Evolutionary conservation across 1,140 invertebrate species (phyloP), one percentile per base, ranked within the genome.

Genomic region (Hyles vespertilio): DNA sequence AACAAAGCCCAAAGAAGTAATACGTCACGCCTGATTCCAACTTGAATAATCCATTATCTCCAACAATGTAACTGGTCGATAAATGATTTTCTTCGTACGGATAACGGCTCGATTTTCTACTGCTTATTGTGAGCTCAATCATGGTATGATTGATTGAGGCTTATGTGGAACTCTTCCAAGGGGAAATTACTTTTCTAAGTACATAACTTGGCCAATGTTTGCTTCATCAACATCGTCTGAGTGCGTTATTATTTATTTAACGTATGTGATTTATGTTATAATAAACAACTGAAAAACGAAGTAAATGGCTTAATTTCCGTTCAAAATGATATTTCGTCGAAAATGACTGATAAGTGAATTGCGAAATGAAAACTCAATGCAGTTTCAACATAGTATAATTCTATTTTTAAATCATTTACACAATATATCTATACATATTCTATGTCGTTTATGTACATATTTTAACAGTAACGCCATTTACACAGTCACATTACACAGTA

Each of bases 61-160:
- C 61, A 43, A 58, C 53, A 65, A 58, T 46, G 56, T 67, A 69
- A 74, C 72, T 64, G 62, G 60, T 73, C 70, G 69, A 72, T 76
- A 72, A 76, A 76, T 76, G 70, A 73, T 76, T 76, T 72, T 63
- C 65, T 63, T 60, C 68, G 59, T 66, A 63, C 59, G 61, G 67
- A 69, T 76, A 76, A 76, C 67, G 59, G 66, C 49, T 56, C 57
- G 67, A 73, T 70, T 71, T 68, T 66, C 67, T 71, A 57, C 69
- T 73, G 68, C 72, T 70, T 76, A 76, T 73, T 76, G 68, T 70
- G 63, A 68, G 68, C 73, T 66, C 73, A 56, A 72, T 75, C 67
- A 11, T 52, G 40, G 52, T 70, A 72, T 76, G 73, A 76, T 76
- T 76, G 73, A 76, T 76, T 73, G 70, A 67, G 66, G 64, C 65